These are phyloP conservation scores for Pristionchus exspectatus DNA, from an alignment of 2,888 invertebrate genomes.

Conservation along the genomic window DNA sequence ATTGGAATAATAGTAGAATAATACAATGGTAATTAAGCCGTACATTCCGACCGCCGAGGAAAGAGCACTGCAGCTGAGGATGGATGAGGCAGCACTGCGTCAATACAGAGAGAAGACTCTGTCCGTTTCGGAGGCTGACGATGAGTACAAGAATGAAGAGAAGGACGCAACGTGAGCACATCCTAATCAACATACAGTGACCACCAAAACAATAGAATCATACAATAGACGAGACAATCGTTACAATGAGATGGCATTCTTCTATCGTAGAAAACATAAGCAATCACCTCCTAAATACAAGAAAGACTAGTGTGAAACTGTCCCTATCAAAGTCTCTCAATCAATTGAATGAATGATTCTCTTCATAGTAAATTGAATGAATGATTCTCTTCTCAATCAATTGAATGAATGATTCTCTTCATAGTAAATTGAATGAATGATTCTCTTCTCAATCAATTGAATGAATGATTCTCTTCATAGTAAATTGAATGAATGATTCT, in stretches of 20 bases:
- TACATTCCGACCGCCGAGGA: not conserved
- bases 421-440: no score
- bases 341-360: no score
- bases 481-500: no score
- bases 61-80: not conserved
- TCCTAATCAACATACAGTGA: not conserved
- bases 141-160: not conserved
- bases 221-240: not conserved
- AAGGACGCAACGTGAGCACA: not conserved
- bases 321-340: no score
- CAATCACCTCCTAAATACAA: no score
- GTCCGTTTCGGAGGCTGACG: not conserved
- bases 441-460: no score
- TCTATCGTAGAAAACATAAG: no score
- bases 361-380: no score
- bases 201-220: not conserved
- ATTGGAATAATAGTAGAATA: not conserved
- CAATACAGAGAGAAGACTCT: not conserved
- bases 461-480: no score
- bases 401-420: no score
- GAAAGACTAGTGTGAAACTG: no score
- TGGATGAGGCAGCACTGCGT: not conserved
- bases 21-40: not conserved
- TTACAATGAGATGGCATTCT: not conserved
- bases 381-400: no score